These are phyloP conservation scores for Galemys pyrenaicus DNA, from an alignment of 2,113 vertebrate species.

Conservation along the genomic window DNA sequence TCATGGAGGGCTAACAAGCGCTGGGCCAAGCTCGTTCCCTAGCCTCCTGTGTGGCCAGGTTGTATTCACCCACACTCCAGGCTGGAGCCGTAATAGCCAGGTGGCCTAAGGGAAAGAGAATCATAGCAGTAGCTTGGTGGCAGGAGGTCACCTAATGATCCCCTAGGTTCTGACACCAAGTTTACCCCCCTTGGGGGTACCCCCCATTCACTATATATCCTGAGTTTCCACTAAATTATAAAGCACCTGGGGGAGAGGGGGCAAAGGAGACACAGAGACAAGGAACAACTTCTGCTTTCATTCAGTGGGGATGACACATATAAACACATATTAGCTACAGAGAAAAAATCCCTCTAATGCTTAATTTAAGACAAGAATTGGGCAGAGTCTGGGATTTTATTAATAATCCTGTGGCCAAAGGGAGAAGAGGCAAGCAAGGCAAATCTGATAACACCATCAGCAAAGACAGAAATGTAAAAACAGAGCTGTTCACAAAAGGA, in stretches of 20 bases:
- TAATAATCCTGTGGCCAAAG: slow-evolving; percentile 5
- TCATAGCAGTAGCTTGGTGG: neutral
- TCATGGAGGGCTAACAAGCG: no score
- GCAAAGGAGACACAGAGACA: neutral
- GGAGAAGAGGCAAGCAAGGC: neutral
- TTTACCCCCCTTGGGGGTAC: fast-evolving
- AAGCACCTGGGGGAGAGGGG: neutral
- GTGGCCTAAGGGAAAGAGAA: neutral
- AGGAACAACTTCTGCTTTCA: neutral
- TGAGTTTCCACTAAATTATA: neutral
- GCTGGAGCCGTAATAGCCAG: neutral
- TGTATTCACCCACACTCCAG: neutral
- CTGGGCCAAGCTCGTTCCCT: neutral
- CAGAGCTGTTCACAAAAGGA: neutral
- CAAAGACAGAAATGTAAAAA: neutral
- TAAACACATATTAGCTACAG: neutral
- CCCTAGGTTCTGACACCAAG: neutral
- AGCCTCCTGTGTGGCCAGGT: fast-evolving
- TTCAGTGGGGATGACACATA: neutral
- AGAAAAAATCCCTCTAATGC: neutral
- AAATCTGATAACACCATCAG: neutral
- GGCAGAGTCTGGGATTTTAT: neutral
- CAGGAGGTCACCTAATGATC: neutral
- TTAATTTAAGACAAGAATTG: slow-evolving; percentile 28
- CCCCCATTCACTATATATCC: neutral